Evolutionary conservation across 2,113 vertebrate species (phyloP).

Genomic region (Salvelinus namaycush): DNA sequence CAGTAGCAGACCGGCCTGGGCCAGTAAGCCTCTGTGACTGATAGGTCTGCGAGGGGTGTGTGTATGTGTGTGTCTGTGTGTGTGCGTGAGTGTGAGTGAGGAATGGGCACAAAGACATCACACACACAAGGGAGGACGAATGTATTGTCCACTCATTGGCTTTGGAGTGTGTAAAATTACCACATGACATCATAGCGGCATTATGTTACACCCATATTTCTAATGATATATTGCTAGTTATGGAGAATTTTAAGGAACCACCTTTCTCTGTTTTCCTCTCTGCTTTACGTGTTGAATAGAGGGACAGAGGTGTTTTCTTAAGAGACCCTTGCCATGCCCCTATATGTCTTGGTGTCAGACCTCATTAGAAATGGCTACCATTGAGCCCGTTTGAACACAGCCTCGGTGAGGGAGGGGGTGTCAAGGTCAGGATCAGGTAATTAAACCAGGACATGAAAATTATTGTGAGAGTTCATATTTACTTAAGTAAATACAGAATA

Average conservation of each 20-base stretch:
- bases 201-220: neutral
- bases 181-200: neutral
- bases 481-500: neutral
- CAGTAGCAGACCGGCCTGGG: conserved; percentile 52
- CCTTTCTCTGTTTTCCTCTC: neutral
- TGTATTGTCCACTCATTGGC: neutral
- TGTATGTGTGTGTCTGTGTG: neutral
- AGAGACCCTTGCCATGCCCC: conserved; percentile 15
- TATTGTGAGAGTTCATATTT: conserved; percentile 8
- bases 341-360: conserved; percentile 21
- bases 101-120: conserved; percentile 11
- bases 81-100: neutral
- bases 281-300: neutral
- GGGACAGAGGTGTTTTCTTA: conserved; percentile 18
- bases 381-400: conserved; percentile 16
- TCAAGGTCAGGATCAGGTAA: conserved; percentile 25
- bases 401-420: conserved; percentile 12
- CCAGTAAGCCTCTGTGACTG: conserved; percentile 26
- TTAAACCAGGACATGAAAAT: conserved; percentile 23
- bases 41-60: conserved; percentile 39
- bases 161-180: neutral
- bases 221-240: no score
- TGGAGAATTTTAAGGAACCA: neutral
- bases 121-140: neutral
- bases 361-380: conserved; percentile 7